Base-by-base conservation (phyloP, 2,888 invertebrate species). In the Podotricha telesiphe region DNA sequence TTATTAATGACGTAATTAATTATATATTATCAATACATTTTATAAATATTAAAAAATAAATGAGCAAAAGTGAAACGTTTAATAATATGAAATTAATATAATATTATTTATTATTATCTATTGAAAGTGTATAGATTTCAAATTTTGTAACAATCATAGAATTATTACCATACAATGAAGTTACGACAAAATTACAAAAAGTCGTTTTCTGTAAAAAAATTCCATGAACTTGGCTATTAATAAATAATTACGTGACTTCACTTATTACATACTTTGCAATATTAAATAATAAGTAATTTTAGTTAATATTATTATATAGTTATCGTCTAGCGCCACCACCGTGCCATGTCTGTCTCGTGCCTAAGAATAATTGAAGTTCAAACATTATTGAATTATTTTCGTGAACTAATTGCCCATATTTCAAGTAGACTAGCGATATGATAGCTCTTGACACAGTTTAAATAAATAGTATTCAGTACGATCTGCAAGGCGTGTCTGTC, bases 371-470 rank as follows among this genome's bases (percentile, higher is more conserved):
- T 22, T 22, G n/a, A 59, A 45, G 6, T 45, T 28, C 22, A 45
- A 45, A 28, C 22, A n/a, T 22, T 13, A n/a, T 28, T 17, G 20
- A 59, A 59, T 22, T 47, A 62, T 62, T 37, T 34, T 34, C 11
- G 48, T 62, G 37, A 19, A 19, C 47, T 62, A 62, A 47, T 62
- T 62, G 62, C 28, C 34, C 48, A 56, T 63, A 50, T 67, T 65
- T 71, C 66, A 62, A 73, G 47, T 68, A 63, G 61, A 67, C 55
- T 68, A 53, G 47, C 53, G 62, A 71, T 67, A 67, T 58, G 66
- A 70, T 71, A 79, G 80, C 74, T 82, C 86, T 87, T 87, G 86
- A 88, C 86, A 88, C 72, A 82, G 79, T 85, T 59, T 74, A 58
- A 77, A 73, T 73, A 76, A 75, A 75, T 80, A 82, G 74, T 72